Base-by-base conservation (phyloP, 2,888 invertebrate species). In the Xestia c-nigrum region DNA sequence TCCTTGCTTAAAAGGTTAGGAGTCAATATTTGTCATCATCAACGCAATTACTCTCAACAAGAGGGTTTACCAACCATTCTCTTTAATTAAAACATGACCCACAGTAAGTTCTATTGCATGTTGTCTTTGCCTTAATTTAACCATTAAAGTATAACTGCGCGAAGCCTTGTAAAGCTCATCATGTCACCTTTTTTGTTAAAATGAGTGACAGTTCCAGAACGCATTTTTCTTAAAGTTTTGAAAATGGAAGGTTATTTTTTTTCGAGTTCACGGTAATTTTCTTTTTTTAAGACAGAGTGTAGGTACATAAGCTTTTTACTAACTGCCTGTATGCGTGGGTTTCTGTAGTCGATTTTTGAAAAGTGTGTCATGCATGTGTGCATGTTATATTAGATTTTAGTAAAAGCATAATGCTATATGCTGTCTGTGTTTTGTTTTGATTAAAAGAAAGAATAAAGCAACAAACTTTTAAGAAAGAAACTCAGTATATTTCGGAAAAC, bases 11-110 rank as follows among this genome's bases (percentile, higher is more conserved):
- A 81, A 78, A 76, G 79, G 79, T 84, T 67, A 81, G 47, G 66
- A 74, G 65, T 80, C 71, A 83, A 82, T 79, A 73, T 86, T 76
- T 73, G 77, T 86, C 83, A 83, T 81, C 86, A 83, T 83, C 87
- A 86, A 81, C 52, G 65, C 76, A 85, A 86, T 87, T 83, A 81
- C 14, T 70, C 65, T 73, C 66, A 85, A 83, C 80, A 69, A 83
- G 82, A 79, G 68, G 52, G 81, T 71, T 71, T 71, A 74, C 55
- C 59, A 78, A 63, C 63, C 68, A 76, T 76, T 77, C 76, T 50
- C 72, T 47, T 77, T 81, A 79, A 87, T 86, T 83, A 81, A 78
- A 71, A 43, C 59, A 71, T 81, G 76, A 74, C 81, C 64, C 72
- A 73, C 31, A 80, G 65, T 75, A 69, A 80, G 66, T 67, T 64